Conservation (phyloP, 2,113 vertebrate genomes). For the Eulemur macaco region DNA sequence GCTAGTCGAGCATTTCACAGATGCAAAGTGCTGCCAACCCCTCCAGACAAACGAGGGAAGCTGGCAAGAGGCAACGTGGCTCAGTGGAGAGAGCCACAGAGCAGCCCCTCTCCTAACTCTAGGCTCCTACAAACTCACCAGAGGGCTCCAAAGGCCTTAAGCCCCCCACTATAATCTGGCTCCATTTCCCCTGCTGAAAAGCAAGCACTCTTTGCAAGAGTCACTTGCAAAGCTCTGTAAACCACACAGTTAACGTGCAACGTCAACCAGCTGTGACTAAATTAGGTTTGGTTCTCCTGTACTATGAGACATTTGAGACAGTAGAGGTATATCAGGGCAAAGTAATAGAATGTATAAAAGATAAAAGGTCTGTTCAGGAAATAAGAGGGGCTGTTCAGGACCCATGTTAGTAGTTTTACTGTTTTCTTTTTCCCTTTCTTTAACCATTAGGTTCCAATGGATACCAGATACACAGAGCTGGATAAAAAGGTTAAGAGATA, state of each 20-base stretch:
- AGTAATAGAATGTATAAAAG: neutral
- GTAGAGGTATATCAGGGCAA: slow-evolving; percentile 30
- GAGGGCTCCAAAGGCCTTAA: neutral
- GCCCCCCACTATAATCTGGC: neutral
- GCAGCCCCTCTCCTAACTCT: neutral
- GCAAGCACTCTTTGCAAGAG: neutral
- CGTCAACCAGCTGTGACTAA: neutral
- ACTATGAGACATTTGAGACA: neutral
- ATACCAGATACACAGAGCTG: slow-evolving; percentile 63
- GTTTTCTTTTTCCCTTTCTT: neutral
- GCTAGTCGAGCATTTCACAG: slow-evolving; percentile 65
- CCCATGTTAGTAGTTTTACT: neutral
- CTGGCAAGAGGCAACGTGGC: slow-evolving; percentile 36
- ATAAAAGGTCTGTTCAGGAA: slow-evolving; percentile 2
- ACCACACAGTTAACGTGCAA: neutral
- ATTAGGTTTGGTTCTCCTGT: neutral
- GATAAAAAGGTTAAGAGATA: slow-evolving; percentile 56
- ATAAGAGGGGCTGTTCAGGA: slow-evolving; percentile 27
- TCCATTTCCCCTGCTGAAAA: neutral
- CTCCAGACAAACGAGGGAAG: slow-evolving; percentile 32
- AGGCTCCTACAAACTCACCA: neutral
- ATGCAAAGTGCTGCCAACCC: slow-evolving; percentile 33
- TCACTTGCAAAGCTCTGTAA: slow-evolving; percentile 39
- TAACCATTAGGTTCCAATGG: slow-evolving; percentile 66
- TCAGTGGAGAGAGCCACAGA: neutral